Conservation (phyloP, 2,113 vertebrate genomes). For the Ondatra zibethicus region DNA sequence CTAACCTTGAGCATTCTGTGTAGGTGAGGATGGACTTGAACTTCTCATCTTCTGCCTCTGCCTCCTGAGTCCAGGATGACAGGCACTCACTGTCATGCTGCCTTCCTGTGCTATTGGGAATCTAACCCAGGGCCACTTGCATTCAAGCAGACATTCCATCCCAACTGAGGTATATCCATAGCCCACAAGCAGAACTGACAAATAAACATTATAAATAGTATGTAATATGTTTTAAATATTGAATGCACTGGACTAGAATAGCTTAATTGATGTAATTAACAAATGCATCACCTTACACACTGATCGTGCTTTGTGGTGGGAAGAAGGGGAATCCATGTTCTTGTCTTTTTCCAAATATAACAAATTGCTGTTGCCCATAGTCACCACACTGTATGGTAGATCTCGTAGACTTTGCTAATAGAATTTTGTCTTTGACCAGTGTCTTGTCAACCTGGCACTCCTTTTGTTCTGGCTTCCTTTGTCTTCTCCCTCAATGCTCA, state of each 20-base stretch:
- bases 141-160: neutral
- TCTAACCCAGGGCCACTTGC: neutral
- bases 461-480: neutral
- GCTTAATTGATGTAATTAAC: neutral
- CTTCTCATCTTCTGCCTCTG: neutral
- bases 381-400: neutral
- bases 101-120: too few relatives aligned
- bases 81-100: neutral
- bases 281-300: neutral
- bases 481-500: neutral
- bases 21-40: neutral
- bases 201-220: neutral
- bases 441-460: neutral
- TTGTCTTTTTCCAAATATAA: neutral
- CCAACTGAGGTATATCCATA: neutral
- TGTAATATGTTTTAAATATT: neutral
- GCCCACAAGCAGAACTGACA: neutral
- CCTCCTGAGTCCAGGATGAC: neutral
- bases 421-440: neutral
- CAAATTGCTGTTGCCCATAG: neutral
- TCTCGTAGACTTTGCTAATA: neutral
- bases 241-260: neutral
- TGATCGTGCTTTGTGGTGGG: neutral
- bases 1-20: neutral
- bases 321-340: neutral